Evolutionary conservation across 1,140 invertebrate species (phyloP), one percentile per base, ranked within the genome.

Genomic region (Zaprionus capensis): DNA sequence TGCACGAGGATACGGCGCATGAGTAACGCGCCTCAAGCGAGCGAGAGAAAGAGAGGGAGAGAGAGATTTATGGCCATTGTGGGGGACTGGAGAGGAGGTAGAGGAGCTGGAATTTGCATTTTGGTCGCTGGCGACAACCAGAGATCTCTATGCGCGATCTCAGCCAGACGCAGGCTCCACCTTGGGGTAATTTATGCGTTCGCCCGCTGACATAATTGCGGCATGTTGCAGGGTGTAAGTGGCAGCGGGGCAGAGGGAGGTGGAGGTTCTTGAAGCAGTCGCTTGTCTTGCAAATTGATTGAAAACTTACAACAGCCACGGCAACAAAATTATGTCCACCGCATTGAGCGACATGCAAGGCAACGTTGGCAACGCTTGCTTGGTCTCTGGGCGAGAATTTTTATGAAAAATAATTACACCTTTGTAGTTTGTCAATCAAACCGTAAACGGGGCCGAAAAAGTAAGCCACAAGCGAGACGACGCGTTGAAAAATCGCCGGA

Each of bases 361-460:
- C 46, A 24, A 22, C 22, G 59, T 71, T 57, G 26, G 63, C 82
- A 70, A 55, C 61, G 67, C 41, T 5, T 0, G 38, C 14, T 11
- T 1, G 36, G 14, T 4, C n/a, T 5, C 15, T n/a, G 38, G 15
- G 9, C 31, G 9, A 44, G 51, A 76, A 85, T 73, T 88, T 85
- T 90, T 90, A 85, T 90, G 75, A 90, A 90, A 90, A 90, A 90
- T 90, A 90, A 90, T 90, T 90, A 90, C 85, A 91, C 85, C 82
- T 90, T 90, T 90, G 85, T 90, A 90, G 79, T 90, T 88, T 90
- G 85, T 90, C 85, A 90, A 90, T 90, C 85, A 90, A 84, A 76
- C 61, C 57, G 81, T 71, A 69, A 71, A 81, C 81, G 63, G 26
- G 69, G 67, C 64, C 66, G 49, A 67, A 74, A 73, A 67, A 20